Conservation (phyloP, 2,113 vertebrate genomes). For the Craseonycteris thonglongyai region DNA sequence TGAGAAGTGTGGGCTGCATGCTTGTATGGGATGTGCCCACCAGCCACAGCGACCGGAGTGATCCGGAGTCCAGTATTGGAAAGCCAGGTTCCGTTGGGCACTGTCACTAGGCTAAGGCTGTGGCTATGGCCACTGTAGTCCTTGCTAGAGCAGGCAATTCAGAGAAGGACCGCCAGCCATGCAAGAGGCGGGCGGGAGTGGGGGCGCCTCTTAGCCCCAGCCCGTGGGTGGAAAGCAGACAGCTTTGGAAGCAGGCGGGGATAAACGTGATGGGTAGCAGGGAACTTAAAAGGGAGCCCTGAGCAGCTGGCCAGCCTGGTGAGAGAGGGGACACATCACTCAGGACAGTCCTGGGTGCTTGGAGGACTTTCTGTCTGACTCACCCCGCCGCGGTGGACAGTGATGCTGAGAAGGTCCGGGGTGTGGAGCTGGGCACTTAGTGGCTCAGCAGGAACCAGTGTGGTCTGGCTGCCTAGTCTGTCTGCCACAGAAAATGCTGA, state of each 20-base stretch:
- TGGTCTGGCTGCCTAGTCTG: neutral
- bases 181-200: slow-evolving; percentile 6
- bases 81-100: rapidly evolving
- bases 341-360: neutral
- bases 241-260: neutral
- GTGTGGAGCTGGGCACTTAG: rapidly evolving
- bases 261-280: slow-evolving; percentile 60
- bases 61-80: neutral
- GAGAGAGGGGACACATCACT: rapidly evolving
- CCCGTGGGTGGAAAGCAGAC: slow-evolving; percentile 50
- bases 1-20: neutral
- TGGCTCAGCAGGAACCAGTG: neutral
- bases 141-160: rapidly evolving
- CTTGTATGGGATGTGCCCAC: rapidly evolving
- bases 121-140: rapidly evolving
- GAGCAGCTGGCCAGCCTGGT: neutral
- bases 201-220: neutral
- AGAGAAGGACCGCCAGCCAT: slow-evolving; percentile 63
- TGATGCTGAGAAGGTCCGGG: neutral
- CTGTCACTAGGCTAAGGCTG: neutral
- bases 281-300: neutral
- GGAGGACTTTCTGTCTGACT: rapidly evolving
- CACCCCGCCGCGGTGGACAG: neutral
- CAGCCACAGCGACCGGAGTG: rapidly evolving
- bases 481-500: rapidly evolving